Evolutionary conservation across 2,888 invertebrate genomes (phyloP).

Genomic region (Eustalomyia histrio): DNA sequence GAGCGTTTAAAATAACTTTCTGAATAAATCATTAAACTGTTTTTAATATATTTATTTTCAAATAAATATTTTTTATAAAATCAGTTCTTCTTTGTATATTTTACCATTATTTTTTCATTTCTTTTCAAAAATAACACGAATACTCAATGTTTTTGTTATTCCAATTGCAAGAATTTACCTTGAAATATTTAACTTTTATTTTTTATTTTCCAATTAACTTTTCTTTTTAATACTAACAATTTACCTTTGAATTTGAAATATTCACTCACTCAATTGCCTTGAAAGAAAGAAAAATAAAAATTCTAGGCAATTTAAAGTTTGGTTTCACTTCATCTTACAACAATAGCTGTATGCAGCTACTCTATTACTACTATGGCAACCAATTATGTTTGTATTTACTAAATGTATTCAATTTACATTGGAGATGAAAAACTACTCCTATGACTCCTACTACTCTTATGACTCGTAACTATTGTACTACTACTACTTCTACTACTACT

Average conservation of each 20-base stretch:
- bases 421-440: background rate
- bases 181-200: background rate
- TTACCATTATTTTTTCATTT: too few relatives aligned
- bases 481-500: too few relatives aligned
- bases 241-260: constrained; percentile 13
- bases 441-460: too few relatives aligned
- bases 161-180: background rate
- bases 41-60: too few relatives aligned
- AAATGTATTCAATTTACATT: too few relatives aligned
- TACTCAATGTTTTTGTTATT: background rate
- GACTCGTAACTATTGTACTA: too few relatives aligned
- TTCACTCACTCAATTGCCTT: constrained; percentile 9
- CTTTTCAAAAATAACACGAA: too few relatives aligned
- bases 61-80: too few relatives aligned
- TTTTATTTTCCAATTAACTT: background rate
- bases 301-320: constrained; percentile 29
- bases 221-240: background rate
- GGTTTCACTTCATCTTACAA: background rate
- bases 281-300: background rate
- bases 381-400: constrained; percentile 12
- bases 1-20: too few relatives aligned
- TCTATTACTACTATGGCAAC: background rate
- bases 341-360: background rate
- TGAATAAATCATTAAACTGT: too few relatives aligned
- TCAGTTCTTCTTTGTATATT: too few relatives aligned